Conservation (phyloP, 2,797 vertebrate genomes). For the Urocyon cinereoargenteus region DNA sequence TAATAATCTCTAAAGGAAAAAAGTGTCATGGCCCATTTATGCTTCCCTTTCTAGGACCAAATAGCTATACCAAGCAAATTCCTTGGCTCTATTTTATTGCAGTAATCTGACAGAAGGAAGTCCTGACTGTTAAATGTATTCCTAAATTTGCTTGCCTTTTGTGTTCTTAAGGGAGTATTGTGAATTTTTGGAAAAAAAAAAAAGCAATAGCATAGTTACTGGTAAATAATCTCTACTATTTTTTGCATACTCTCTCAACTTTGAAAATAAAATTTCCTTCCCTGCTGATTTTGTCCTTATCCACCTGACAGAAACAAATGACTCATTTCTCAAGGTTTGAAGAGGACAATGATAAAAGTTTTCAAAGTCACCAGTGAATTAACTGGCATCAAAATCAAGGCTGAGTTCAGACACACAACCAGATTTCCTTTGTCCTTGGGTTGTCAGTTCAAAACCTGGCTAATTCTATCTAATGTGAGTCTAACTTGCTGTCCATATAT, state of each 20-base stretch:
- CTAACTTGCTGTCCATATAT: background rate
- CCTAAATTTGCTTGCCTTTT: conserved; percentile 17
- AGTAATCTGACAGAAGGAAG: background rate
- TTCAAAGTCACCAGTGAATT: conserved; percentile 32
- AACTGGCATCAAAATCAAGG: background rate
- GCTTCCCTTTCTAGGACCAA: background rate
- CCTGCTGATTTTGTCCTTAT: conserved; percentile 64
- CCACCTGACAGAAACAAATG: conserved; percentile 63
- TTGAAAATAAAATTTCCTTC: conserved; percentile 67
- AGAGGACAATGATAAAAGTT: background rate
- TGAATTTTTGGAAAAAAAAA: background rate
- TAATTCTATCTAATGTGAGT: background rate
- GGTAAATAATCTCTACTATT: background rate
- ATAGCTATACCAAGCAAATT: background rate
- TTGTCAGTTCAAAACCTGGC: conserved; percentile 8
- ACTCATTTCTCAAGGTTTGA: conserved; percentile 76
- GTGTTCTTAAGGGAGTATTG: background rate
- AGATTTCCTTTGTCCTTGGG: conserved; percentile 14
- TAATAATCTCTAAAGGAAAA: background rate
- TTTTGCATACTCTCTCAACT: conserved; percentile 50
- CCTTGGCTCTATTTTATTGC: conserved; percentile 7
- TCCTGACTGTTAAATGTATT: background rate
- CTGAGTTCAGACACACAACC: background rate
- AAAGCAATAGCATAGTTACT: background rate
- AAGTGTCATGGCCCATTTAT: background rate